A percentile compares a stretch with the other conserved stretches of the same genome.
Evolutionary conservation across 2,113 vertebrate genomes (phyloP).

Genomic region (Proterorhinus semilunaris): DNA sequence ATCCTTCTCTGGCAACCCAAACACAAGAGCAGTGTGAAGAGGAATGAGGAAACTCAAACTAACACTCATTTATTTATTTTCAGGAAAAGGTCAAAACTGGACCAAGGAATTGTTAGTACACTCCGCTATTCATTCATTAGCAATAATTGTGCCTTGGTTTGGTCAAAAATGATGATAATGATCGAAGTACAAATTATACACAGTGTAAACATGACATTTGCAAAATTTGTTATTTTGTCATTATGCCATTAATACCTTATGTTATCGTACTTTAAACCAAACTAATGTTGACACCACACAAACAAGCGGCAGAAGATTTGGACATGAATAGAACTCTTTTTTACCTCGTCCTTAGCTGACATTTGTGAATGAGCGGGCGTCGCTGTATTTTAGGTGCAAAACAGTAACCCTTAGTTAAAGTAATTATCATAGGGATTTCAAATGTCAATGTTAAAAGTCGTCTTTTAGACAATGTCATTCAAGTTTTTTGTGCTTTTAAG

Average conservation of each 20-base stretch:
- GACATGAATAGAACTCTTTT: not conserved
- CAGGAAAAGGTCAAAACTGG: no score
- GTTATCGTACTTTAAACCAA: no score
- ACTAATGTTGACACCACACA: not conserved
- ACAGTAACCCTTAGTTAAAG: not conserved
- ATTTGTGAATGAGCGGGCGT: not conserved
- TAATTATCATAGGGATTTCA: not conserved
- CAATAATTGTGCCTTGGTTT: no score
- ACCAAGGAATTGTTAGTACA: no score
- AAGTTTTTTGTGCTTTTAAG: not conserved
- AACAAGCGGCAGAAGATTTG: not conserved
- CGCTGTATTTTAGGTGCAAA: not conserved
- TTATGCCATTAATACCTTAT: no score
- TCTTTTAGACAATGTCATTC: not conserved
- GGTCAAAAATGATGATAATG: not conserved
- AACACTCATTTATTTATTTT: no score
- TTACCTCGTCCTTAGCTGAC: not conserved
- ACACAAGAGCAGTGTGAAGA: slow-evolving; percentile 16
- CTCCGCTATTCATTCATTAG: no score
- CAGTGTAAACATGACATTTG: not conserved
- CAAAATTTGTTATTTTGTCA: not conserved
- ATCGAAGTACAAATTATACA: not conserved
- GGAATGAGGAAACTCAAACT: slow-evolving; percentile 4
- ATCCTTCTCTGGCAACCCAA: slow-evolving; percentile 90
- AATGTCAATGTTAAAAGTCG: not conserved